Evolutionary conservation across 1,140 invertebrate species (phyloP), one percentile per base, ranked within the genome.

Genomic region (Caenorhabditis inopinata): DNA sequence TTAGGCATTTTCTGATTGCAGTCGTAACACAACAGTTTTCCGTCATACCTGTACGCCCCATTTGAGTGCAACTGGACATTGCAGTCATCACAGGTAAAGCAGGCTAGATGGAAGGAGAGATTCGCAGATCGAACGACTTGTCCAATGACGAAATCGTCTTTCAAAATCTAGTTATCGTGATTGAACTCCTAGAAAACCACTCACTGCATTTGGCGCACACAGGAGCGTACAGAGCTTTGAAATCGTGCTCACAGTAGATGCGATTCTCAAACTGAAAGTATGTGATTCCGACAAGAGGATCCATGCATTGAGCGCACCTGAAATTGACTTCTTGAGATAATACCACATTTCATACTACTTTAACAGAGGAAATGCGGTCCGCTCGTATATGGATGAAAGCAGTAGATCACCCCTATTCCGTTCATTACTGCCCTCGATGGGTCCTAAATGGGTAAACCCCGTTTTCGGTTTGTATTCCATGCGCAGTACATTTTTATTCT

Each of bases 211-310:
- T 53, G 16, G 49, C 47, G 45, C 79, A 80, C 23, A 80, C 46
- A 14, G 79, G 79, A 29, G 79, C 51, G 47, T 80, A 80, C 1
- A 80, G 27, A 5, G n/a, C 47, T 6, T 74, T 35, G 49, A 74
- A 80, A 49, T 80, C 79, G 21, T 80, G 79, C 35, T 80, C 58
- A 76, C 79, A 80, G 25, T 80, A 80, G 18, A 80, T 27, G n/a
- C 79, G 68, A 27, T 42, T 47, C 7, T 74, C 79, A 9, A 74
- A 74, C 14, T 45, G 42, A 23, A 74, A 80, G 18, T 80, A 80
- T 4, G 73, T 46, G 1, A 25, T 49, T 12, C 25, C 79, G 3
- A 51, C 45, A 0, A 80, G 46, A 23, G 68, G 68, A 46, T 46
- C 42, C 27, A 80, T 74, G 21, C 79, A 80, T 35, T 80, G 79